Percentiles rank a stretch among this genome's conserved stretches.
These are phyloP conservation scores for Bucorvus abyssinicus DNA, from an alignment of 2,797 vertebrate genomes.

Conservation along the genomic window DNA sequence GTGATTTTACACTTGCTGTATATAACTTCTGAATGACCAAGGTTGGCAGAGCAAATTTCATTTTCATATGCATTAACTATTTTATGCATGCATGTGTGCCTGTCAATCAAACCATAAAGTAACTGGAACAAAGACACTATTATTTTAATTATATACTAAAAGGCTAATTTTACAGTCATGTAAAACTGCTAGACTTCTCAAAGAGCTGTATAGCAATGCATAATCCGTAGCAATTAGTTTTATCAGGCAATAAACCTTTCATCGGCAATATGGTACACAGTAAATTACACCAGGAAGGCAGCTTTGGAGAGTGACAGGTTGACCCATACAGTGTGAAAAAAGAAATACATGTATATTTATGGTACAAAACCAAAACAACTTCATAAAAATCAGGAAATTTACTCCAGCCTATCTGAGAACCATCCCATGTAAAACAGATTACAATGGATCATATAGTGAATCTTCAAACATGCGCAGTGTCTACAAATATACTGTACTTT, in stretches of 20 bases:
- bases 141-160: conserved; percentile 27
- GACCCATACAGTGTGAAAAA: background rate
- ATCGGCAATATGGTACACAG: background rate
- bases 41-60: background rate
- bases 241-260: conserved; percentile 22
- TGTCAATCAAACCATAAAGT: background rate
- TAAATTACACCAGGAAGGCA: background rate
- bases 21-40: background rate
- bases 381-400: background rate
- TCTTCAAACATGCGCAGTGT: background rate
- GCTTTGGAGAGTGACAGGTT: background rate
- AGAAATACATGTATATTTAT: background rate
- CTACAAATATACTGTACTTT: background rate
- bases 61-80: background rate
- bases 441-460: background rate
- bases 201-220: background rate
- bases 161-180: background rate
- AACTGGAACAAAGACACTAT: background rate
- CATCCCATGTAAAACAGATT: background rate
- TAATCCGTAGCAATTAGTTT: conserved; percentile 38
- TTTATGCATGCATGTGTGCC: background rate
- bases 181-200: conserved; percentile 19
- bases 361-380: background rate
- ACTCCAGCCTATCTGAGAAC: background rate
- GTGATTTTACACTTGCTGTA: background rate